A percentile compares a stretch with the other conserved stretches of the same genome.
Conservation (phyloP, 2,797 vertebrate species). For the Rhynchotus rufescens region DNA sequence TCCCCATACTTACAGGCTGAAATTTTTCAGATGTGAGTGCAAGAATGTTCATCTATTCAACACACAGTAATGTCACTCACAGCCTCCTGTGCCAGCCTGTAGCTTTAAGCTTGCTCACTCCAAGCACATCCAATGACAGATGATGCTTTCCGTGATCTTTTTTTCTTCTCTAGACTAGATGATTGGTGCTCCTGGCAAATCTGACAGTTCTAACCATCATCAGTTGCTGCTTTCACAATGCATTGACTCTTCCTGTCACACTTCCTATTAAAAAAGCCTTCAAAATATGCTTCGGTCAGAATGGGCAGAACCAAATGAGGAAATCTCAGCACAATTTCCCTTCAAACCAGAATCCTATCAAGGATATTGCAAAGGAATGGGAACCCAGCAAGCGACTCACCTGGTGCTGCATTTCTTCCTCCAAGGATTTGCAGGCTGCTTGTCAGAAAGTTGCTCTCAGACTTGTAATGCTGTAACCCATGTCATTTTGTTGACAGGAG, state of each 20-base stretch:
- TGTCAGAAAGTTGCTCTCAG: not conserved
- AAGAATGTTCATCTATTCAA: rapidly evolving
- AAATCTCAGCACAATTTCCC: slow-evolving; percentile 5
- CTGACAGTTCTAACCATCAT: slow-evolving; percentile 55
- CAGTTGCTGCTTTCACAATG: slow-evolving; percentile 33
- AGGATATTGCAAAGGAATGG: not conserved
- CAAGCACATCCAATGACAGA: slow-evolving; percentile 31
- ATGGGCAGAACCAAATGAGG: slow-evolving; percentile 12
- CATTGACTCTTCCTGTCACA: not conserved
- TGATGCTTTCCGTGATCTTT: slow-evolving; percentile 27
- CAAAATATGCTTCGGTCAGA: slow-evolving; percentile 29
- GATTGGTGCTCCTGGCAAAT: slow-evolving; percentile 41
- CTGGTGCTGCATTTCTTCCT: slow-evolving; percentile 1
- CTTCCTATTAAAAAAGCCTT: slow-evolving; percentile 9
- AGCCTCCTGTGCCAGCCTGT: not conserved
- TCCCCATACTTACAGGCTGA: not conserved
- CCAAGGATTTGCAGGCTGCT: not conserved
- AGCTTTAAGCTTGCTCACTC: not conserved
- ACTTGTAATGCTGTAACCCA: not conserved
- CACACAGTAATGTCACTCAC: rapidly evolving
- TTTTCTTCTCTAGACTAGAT: slow-evolving; percentile 28
- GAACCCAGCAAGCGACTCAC: not conserved
- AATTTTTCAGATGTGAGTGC: not conserved
- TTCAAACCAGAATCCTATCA: not conserved
- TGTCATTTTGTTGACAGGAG: not conserved